Conservation (phyloP, 2,797 vertebrate genomes). For the Phalloptychus januarius region DNA sequence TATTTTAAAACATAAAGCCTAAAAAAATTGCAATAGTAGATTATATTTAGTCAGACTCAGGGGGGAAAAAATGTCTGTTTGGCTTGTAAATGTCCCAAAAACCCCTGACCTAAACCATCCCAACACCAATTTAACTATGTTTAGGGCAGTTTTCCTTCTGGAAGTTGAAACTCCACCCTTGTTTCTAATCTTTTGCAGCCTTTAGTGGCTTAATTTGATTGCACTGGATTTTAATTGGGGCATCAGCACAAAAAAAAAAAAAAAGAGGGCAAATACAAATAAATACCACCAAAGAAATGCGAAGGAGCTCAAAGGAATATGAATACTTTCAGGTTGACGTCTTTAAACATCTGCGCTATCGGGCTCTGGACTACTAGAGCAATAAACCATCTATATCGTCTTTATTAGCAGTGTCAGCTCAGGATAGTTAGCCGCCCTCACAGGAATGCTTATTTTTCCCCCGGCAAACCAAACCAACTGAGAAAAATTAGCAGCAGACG, state of each 20-base stretch:
- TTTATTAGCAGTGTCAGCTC: neutral
- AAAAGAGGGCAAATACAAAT: neutral
- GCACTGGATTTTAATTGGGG: neutral
- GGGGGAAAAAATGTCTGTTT: neutral
- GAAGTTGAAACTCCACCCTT: neutral
- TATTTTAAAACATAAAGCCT: neutral
- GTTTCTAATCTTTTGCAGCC: neutral
- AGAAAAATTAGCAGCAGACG: conserved; percentile 5
- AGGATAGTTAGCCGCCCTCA: conserved; percentile 7
- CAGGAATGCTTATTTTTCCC: neutral
- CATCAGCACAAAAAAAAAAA: neutral
- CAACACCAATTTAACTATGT: neutral
- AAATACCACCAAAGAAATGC: neutral
- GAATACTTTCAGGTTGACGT: neutral
- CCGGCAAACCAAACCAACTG: neutral
- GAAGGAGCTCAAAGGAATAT: neutral
- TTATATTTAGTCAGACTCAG: too few species aligned
- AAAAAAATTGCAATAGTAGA: neutral
- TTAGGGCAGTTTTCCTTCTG: neutral
- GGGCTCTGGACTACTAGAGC: neutral
- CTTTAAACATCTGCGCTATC: neutral
- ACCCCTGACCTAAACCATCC: neutral
- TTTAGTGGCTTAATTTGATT: neutral
- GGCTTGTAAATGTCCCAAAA: neutral
- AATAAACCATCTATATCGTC: neutral